A percentile compares a stretch with the other conserved stretches of the same genome.
phyloP scores from a whole-genome alignment of 1,140 invertebrate species.

The Calosoma granatense region DNA sequence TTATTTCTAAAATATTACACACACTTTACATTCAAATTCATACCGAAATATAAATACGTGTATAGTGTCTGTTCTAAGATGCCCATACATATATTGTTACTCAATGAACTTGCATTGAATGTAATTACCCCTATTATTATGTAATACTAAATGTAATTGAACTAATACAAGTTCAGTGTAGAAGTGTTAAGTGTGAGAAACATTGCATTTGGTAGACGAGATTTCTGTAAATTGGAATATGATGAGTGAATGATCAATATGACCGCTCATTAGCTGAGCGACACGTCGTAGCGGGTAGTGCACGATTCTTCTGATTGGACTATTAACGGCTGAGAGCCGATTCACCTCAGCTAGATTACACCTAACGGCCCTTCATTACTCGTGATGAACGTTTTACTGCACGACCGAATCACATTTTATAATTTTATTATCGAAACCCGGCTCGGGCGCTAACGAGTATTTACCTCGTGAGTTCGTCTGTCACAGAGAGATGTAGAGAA shows the following conservation, averaged over 20 bases:
- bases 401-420: neutral
- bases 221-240: neutral
- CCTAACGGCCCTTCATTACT: slow-evolving; percentile 3
- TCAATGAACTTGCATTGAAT: too few relatives aligned
- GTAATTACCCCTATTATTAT: too few relatives aligned
- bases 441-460: neutral
- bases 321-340: neutral
- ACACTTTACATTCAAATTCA: too few relatives aligned
- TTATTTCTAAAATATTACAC: too few relatives aligned
- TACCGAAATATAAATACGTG: too few relatives aligned
- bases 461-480: neutral
- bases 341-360: slow-evolving; percentile 2
- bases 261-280: neutral
- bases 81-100: too few relatives aligned
- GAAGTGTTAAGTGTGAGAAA: too few relatives aligned
- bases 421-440: slow-evolving; percentile 3
- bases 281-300: neutral
- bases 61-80: too few relatives aligned
- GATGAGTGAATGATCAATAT: neutral
- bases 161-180: too few relatives aligned
- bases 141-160: too few relatives aligned
- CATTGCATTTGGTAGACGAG: too few relatives aligned
- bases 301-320: slow-evolving; percentile 5
- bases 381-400: neutral
- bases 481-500: neutral